Base-by-base conservation (phyloP, 2,113 vertebrate species). In the Aptenodytes patagonicus region DNA sequence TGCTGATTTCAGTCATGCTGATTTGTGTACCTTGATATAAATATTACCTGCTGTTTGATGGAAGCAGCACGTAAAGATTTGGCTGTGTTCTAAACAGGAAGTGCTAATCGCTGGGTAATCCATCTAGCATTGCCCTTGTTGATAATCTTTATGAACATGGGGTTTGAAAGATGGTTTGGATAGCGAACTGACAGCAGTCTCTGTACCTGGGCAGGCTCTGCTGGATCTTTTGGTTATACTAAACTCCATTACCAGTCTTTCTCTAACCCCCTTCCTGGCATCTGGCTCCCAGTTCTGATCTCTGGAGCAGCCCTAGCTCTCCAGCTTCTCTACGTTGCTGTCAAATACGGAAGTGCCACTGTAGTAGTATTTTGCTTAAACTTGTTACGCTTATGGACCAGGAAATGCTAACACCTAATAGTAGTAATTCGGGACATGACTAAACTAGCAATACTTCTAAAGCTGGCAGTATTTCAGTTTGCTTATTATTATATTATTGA, bases 1-100 rank as follows among this genome's bases (percentile, higher is more conserved):
- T 90, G 82, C 58, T 94, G 85, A 42, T 93, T 96, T 86, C 85
- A 70, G 51, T 93, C 90, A 72, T 88, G 75, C 85, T 96, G 95
- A 55, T 94, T 88, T 60, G 55, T 90, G 62, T 89, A 83, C 75
- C 85, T 93, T 90, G 79, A 75, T 93, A 7, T 17, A 90, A 95
- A 80, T 87, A 34, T 40, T 94, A 34, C 92, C 71, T 73, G 81
- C 95, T 95, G 95, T 58, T 95, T 88, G 88, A 81, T 95, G 68
- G 71, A 95, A 86, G 51, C 79, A 86, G 85, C 42, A 40, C 79
- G 81, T 73, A 83, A 95, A 89, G 79, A 66, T 80, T 86, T 95
- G 85, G 76, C 95, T 83, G 51, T 66, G 46, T 80, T 95, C 36
- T 93, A 52, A 90, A 62, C 47, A 86, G 83, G 71, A 97, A 93